Conservation (phyloP, 2,888 invertebrate genomes). For the Steromphala cineraria region DNA sequence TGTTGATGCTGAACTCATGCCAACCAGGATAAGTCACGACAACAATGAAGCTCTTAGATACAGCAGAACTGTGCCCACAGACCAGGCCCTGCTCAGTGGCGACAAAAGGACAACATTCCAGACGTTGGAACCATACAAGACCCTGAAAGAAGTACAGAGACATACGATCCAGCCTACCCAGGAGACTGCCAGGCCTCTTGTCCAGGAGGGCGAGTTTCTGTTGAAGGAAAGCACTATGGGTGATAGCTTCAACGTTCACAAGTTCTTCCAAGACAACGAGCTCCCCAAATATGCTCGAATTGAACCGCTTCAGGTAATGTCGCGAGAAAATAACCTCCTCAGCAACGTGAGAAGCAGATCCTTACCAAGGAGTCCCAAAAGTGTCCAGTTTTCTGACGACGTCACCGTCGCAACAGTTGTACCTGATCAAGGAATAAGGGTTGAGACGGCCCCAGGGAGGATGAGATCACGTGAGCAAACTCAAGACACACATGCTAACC, state of each 20-base stretch:
- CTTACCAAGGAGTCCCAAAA: conserved; percentile 40
- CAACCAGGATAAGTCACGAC: conserved; percentile 58
- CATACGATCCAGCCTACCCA: conserved; percentile 60
- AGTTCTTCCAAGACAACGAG: conserved; percentile 71
- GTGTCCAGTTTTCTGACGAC: conserved; percentile 62
- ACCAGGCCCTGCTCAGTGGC: conserved; percentile 53
- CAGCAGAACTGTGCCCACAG: conserved; percentile 51
- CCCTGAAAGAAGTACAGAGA: conserved; percentile 55
- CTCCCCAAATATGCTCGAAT: conserved; percentile 57
- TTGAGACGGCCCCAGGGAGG: conserved; percentile 50
- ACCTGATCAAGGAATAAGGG: conserved; percentile 48
- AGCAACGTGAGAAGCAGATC: conserved; percentile 42
- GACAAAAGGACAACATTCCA: conserved; percentile 50
- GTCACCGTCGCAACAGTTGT: conserved; percentile 62
- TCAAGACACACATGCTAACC: conserved; percentile 31
- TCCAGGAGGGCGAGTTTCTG: conserved; percentile 40
- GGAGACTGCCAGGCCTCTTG: conserved; percentile 42
- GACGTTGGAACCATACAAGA: conserved; percentile 45
- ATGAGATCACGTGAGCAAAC: conserved; percentile 15
- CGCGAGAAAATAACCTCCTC: conserved; percentile 65
- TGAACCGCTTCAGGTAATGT: conserved; percentile 69
- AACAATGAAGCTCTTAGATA: conserved; percentile 58
- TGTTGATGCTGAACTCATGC: conserved; percentile 61
- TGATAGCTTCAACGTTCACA: conserved; percentile 67
- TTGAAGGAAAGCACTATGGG: conserved; percentile 64